A percentile compares a stretch with the other conserved stretches of the same genome.
These are phyloP conservation scores for Himalopsyche anomala DNA, from an alignment of 2,888 invertebrate species.

Conservation along the genomic window DNA sequence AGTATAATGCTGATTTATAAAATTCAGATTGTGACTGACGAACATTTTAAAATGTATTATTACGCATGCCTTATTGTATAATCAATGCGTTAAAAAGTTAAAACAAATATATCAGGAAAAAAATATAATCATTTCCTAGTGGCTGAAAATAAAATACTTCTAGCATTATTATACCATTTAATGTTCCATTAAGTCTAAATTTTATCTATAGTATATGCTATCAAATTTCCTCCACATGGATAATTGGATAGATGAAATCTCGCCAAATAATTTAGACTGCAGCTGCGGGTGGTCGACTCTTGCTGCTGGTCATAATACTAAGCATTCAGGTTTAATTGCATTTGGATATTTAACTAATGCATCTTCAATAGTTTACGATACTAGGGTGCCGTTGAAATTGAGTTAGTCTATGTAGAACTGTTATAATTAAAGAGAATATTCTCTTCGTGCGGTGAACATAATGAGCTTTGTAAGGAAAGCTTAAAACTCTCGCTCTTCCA, in stretches of 20 bases:
- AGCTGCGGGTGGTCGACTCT: neutral
- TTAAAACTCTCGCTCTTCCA: neutral
- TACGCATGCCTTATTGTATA: too few relatives aligned
- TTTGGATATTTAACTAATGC: neutral
- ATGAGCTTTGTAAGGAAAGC: slow-evolving; percentile 10
- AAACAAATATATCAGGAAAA: too few relatives aligned
- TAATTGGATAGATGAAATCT: neutral
- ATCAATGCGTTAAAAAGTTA: too few relatives aligned
- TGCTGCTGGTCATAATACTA: neutral
- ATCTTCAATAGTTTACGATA: neutral
- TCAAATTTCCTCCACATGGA: neutral
- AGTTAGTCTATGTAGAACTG: neutral
- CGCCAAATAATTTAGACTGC: neutral
- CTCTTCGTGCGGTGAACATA: neutral
- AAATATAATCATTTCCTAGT: too few relatives aligned
- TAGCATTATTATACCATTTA: too few relatives aligned
- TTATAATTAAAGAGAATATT: neutral
- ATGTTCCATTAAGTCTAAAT: too few relatives aligned
- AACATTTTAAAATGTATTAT: too few relatives aligned
- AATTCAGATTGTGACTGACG: too few relatives aligned
- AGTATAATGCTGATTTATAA: too few relatives aligned
- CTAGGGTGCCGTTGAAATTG: neutral
- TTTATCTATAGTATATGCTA: too few relatives aligned
- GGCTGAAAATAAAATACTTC: too few relatives aligned
- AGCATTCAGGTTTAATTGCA: neutral